Conservation (phyloP, 2,113 vertebrate species). For the Coregonus clupeaformis region DNA sequence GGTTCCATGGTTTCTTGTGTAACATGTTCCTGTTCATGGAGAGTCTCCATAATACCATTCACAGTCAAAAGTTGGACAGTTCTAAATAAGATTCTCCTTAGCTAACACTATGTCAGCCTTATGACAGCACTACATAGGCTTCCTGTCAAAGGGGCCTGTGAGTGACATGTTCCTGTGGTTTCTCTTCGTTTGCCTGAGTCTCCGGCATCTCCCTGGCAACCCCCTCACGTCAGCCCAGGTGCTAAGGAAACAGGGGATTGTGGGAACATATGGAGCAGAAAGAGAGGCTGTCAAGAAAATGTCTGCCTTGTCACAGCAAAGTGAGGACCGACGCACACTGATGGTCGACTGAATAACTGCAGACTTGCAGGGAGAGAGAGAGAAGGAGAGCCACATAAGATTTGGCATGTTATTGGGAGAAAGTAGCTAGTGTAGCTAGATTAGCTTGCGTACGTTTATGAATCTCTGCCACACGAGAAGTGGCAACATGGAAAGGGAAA, state of each 20-base stretch:
- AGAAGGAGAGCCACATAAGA: constrained; percentile 35
- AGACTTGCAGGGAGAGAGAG: constrained; percentile 52
- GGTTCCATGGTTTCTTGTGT: too few relatives aligned
- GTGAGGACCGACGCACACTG: constrained; percentile 44
- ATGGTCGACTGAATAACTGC: constrained; percentile 69
- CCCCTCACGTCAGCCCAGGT: constrained; percentile 70
- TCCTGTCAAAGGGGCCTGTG: background rate
- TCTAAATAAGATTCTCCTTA: too few relatives aligned
- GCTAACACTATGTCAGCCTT: constrained; percentile 65
- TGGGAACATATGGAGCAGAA: constrained; percentile 22
- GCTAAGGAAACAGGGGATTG: constrained; percentile 58
- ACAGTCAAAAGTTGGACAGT: too few relatives aligned
- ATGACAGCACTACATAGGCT: constrained; percentile 41
- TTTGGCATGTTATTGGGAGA: constrained; percentile 51
- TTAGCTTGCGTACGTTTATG: constrained; percentile 17
- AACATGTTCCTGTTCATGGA: too few relatives aligned
- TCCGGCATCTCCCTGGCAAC: constrained; percentile 55
- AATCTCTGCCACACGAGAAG: background rate
- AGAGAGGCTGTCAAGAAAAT: constrained; percentile 65
- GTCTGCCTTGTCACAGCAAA: constrained; percentile 69
- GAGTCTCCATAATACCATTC: too few relatives aligned
- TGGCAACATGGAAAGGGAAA: too few relatives aligned
- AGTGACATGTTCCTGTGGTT: background rate
- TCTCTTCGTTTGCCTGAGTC: constrained; percentile 30
- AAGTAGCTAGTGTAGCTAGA: constrained; percentile 1